Evolutionary conservation across 1,140 invertebrate species (phyloP), one percentile per base, ranked within the genome.

Genomic region (Lineus longissimus): DNA sequence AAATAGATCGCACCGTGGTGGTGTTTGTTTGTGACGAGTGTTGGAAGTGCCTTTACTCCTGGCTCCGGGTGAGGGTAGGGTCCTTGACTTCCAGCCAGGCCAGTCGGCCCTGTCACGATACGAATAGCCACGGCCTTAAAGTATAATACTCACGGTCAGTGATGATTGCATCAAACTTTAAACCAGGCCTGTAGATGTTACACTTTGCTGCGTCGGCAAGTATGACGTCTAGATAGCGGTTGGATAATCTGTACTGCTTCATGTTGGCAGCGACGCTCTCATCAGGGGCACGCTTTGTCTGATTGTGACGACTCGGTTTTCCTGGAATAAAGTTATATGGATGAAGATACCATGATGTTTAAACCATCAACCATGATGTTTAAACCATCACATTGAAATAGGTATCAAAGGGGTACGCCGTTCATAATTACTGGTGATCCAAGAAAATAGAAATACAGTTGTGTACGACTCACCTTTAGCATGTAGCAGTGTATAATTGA

Each of bases 101-200:
- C 6, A 36, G 15, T 36, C 15, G 33, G 4, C 15, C 33, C 33
- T 36, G 33, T 7, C 33, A 36, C 15, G 33, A n/a, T n/a, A 7
- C 33, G 15, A 36, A 36, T 7, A 15, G 33, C 33, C 6, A 36
- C 4, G 15, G 6, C 6, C 23, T 15, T 56, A 63, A 57, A 61
- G 23, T n/a, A n/a, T n/a, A n/a, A n/a, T n/a, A 88, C 91, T 88
- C 86, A 97, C 94, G 95, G 84, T 97, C 95, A 51, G 94, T 95
- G 55, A 98, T 89, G 65, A 80, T 77, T 9, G 74, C 76, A 73
- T 80, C 76, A 71, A 78, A 76, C 29, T 74, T 61, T 19, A 69
- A 66, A 19, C 85, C 74, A 1, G 86, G 71, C 65, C 86, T 86
- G 92, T 93, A 96, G 65, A 93, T 77, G 0, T 62, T 33, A 41